Conservation (phyloP, 2,888 invertebrate genomes). For the Drosophila setosimentum region DNA sequence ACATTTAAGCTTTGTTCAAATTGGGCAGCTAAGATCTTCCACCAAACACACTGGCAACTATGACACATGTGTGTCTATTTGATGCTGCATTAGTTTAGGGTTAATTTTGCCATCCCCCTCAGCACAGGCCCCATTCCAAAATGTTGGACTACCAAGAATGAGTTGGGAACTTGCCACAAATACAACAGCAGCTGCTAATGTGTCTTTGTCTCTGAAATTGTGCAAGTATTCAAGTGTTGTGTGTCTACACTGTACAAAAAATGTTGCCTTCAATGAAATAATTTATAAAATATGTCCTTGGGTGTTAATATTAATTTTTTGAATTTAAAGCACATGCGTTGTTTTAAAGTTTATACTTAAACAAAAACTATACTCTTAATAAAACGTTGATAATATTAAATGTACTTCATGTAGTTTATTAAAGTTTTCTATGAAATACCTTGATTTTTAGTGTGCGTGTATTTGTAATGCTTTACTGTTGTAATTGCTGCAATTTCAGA, state of each 20-base stretch:
- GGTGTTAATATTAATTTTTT: not conserved
- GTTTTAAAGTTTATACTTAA: not conserved
- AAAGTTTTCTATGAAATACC: not conserved
- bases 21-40: conserved; percentile 41
- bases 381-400: not conserved
- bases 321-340: not conserved
- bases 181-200: conserved; percentile 58
- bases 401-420: not conserved
- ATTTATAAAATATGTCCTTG: not conserved
- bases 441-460: not conserved
- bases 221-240: conserved; percentile 20
- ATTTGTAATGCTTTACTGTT: conserved; percentile 48
- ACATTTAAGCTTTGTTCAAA: conserved; percentile 56
- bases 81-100: conserved; percentile 50
- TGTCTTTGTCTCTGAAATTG: conserved; percentile 50
- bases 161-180: conserved; percentile 32
- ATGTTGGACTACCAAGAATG: conserved; percentile 24
- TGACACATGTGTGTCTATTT: conserved; percentile 41
- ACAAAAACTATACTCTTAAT: not conserved
- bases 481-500: conserved; percentile 77
- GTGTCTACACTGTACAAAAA: conserved; percentile 12
- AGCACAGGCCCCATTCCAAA: conserved; percentile 9
- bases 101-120: conserved; percentile 25
- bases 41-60: conserved; percentile 1
- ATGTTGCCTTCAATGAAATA: not conserved